Conservation (phyloP, 2,888 invertebrate genomes). For the Drosophila imparisetae region DNA sequence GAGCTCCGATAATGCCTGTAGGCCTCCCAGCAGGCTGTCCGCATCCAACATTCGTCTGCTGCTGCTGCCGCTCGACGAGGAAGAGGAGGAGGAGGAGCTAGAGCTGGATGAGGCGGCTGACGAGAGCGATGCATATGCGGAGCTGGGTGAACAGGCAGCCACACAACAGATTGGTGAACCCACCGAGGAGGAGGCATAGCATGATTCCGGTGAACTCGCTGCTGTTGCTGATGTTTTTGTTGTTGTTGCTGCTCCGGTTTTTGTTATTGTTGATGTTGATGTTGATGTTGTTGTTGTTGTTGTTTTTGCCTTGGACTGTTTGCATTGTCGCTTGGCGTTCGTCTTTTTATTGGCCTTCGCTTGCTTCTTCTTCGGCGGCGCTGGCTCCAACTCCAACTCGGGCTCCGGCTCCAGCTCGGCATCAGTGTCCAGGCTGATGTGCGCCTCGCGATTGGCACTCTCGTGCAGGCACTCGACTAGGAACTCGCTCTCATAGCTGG, state of each 20-base stretch:
- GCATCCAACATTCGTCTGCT: constrained; percentile 60
- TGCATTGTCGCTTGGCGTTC: constrained; percentile 56
- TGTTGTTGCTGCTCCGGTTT: constrained; percentile 11
- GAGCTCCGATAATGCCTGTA: constrained; percentile 75
- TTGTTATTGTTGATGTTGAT: neutral
- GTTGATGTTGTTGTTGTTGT: neutral
- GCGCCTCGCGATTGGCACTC: constrained; percentile 56
- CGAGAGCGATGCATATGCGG: constrained; percentile 70
- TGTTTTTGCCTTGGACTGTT: constrained; percentile 39
- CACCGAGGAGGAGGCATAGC: constrained; percentile 66
- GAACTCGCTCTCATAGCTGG: constrained; percentile 83
- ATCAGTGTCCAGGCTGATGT: constrained; percentile 43
- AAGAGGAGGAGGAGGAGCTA: constrained; percentile 33
- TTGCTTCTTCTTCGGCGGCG: constrained; percentile 46
- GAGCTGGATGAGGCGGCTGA: constrained; percentile 51
- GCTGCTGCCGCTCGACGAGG: constrained; percentile 37
- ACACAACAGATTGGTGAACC: constrained; percentile 68
- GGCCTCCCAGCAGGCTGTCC: constrained; percentile 58
- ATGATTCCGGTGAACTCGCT: constrained; percentile 64
- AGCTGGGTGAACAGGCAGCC: constrained; percentile 65
- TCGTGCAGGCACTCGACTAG: constrained; percentile 76
- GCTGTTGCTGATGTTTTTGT: constrained; percentile 23
- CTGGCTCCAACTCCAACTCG: constrained; percentile 25
- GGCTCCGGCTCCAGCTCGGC: constrained; percentile 39
- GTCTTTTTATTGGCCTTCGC: constrained; percentile 49